Conservation (phyloP, 2,888 invertebrate species). For the Exocentrus adspersus region DNA sequence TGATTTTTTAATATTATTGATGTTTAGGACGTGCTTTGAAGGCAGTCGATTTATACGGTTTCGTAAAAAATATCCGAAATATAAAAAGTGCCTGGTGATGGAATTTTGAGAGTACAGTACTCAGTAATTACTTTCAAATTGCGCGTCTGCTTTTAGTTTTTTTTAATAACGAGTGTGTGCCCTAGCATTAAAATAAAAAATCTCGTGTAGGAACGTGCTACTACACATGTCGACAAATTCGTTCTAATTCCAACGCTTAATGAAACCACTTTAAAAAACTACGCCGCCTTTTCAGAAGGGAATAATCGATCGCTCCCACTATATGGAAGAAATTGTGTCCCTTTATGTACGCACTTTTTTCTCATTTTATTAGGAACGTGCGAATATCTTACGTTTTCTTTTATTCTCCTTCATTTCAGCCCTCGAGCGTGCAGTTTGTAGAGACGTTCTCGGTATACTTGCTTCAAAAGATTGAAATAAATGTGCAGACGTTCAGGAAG, state of each 20-base stretch:
- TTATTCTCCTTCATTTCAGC: slow-evolving; percentile 8
- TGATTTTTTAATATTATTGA: neutral
- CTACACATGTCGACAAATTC: neutral
- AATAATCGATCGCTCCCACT: neutral
- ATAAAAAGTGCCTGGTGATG: no score
- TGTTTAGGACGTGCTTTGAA: neutral
- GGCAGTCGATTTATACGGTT: neutral
- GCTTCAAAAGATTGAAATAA: slow-evolving; percentile 8
- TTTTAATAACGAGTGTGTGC: no score
- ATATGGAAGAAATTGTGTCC: neutral
- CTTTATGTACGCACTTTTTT: slow-evolving; percentile 8
- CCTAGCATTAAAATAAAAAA: no score
- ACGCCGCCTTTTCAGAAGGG: neutral
- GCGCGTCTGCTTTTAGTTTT: no score
- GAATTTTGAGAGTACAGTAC: no score
- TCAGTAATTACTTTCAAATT: no score
- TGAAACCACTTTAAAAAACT: neutral
- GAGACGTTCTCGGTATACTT: slow-evolving; percentile 8
- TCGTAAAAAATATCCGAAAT: no score
- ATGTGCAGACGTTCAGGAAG: neutral
- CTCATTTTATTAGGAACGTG: slow-evolving; percentile 10
- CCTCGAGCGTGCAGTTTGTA: slow-evolving; percentile 7
- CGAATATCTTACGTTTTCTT: slow-evolving; percentile 9
- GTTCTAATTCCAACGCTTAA: neutral
- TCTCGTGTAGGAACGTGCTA: neutral